A percentile compares a stretch with the other conserved stretches of the same genome.
These are phyloP conservation scores for Charanyca ferruginea DNA, from an alignment of 2,888 invertebrate genomes.

Conservation along the genomic window DNA sequence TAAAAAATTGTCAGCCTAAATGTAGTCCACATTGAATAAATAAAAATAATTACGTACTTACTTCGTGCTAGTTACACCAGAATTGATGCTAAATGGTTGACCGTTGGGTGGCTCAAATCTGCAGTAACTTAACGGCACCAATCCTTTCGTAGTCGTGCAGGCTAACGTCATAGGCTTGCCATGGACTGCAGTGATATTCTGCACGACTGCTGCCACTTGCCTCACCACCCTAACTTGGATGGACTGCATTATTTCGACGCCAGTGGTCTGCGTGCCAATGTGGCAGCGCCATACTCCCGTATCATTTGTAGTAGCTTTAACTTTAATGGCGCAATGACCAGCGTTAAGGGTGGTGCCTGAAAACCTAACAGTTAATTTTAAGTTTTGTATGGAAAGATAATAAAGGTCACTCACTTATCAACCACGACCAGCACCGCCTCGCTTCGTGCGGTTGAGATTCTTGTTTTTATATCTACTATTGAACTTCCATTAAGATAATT, in stretches of 20 bases:
- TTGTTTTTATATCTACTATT: too few species aligned
- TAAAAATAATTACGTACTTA: constrained; percentile 67
- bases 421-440: too few species aligned
- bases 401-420: too few species aligned
- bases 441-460: too few species aligned
- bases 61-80: constrained; percentile 77
- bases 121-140: constrained; percentile 84
- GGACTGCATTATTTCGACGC: constrained; percentile 77
- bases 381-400: not conserved
- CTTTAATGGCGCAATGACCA: constrained; percentile 82
- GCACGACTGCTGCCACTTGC: constrained; percentile 80
- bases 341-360: constrained; percentile 77
- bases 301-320: constrained; percentile 75
- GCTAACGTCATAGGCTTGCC: constrained; percentile 79
- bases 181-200: constrained; percentile 74
- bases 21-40: too few species aligned
- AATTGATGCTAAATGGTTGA: constrained; percentile 84
- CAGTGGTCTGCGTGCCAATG: constrained; percentile 78
- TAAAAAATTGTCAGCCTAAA: too few species aligned
- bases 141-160: constrained; percentile 81
- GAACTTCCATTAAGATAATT: too few species aligned
- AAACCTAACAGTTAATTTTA: constrained; percentile 70
- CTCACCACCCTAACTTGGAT: constrained; percentile 79
- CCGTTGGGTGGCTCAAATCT: constrained; percentile 87
- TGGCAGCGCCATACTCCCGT: constrained; percentile 88